Evolutionary conservation across 1,140 invertebrate species (phyloP), one percentile per base, ranked within the genome.

Genomic region (Cotesia vestalis): DNA sequence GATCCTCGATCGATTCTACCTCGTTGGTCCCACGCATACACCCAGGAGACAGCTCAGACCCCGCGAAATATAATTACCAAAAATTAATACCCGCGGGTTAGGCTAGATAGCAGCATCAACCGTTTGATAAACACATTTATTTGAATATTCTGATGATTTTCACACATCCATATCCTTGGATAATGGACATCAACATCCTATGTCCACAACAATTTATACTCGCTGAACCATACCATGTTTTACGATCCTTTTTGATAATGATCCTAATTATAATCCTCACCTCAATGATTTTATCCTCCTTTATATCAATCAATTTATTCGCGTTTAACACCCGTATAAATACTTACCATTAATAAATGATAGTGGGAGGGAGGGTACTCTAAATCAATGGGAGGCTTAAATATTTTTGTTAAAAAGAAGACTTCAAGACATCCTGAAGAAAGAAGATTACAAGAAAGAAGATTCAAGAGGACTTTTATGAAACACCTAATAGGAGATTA

Each of bases 401-500:
- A 59, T 63, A 63, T n/a, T n/a, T 20, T 4, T n/a, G 59, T 5
- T 72, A 76, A 79, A 80, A 83, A 79, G 81, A 85, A 85, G 79
- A 84, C 71, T n/a, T 81, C 80, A 83, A 83, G 82, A 84, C 77
- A 77, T 75, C 77, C 69, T 79, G 76, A 87, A 87, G 85, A 86
- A 67, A 82, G 82, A 88, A 86, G 85, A 84, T 55, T 40, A 71
- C 83, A 87, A 87, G 85, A 87, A 84, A 84, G 85, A 88, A 87
- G 83, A 85, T 78, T 75, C 75, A 78, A 81, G 80, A 85, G 83
- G 84, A 84, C 64, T 63, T 9, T 57, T 53, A 71, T 73, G 67
- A 60, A n/a, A 66, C 71, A 63, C 20, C 62, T 34, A 53, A 69
- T 66, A 57, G 59, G 61, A 55, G 71, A 61, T 73, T 74, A 75